phyloP scores from a whole-genome alignment of 2,888 invertebrate genomes.

The Lasioglossum calceatum region DNA sequence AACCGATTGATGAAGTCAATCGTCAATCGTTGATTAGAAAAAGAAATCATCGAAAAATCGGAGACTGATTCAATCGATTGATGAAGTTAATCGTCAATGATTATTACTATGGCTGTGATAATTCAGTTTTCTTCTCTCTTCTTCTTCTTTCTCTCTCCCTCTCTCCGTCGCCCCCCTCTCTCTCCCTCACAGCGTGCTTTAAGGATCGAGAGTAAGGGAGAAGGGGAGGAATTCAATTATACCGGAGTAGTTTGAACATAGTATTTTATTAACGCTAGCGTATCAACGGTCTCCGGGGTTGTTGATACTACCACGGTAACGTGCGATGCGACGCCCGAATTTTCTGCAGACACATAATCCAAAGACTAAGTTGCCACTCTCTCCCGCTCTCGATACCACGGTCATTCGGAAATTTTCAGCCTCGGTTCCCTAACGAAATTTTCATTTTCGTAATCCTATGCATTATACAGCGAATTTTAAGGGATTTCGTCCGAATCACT shows the following conservation, averaged over 20 bases:
- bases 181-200: not conserved
- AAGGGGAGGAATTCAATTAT: conserved; percentile 42
- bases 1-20: too few species aligned
- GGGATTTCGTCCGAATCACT: conserved; percentile 4
- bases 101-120: conserved; percentile 59
- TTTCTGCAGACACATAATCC: conserved; percentile 3
- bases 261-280: conserved; percentile 54
- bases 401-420: not conserved
- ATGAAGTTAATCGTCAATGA: conserved; percentile 25
- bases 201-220: not conserved
- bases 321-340: conserved; percentile 24
- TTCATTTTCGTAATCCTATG: conserved; percentile 39
- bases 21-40: not conserved
- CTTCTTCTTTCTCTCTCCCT: not conserved
- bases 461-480: conserved; percentile 23
- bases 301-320: conserved; percentile 16
- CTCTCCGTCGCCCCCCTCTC: too few species aligned
- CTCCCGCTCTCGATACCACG: not conserved
- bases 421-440: conserved; percentile 34
- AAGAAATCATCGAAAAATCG: too few species aligned
- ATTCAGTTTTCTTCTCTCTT: conserved; percentile 35
- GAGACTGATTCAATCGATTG: too few species aligned
- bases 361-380: not conserved
- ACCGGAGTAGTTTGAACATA: not conserved
- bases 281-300: conserved; percentile 33